Evolutionary conservation across 35 echinoderm and acorn worm species (phyloP).

Genomic region (Nesometra sesokonis): DNA sequence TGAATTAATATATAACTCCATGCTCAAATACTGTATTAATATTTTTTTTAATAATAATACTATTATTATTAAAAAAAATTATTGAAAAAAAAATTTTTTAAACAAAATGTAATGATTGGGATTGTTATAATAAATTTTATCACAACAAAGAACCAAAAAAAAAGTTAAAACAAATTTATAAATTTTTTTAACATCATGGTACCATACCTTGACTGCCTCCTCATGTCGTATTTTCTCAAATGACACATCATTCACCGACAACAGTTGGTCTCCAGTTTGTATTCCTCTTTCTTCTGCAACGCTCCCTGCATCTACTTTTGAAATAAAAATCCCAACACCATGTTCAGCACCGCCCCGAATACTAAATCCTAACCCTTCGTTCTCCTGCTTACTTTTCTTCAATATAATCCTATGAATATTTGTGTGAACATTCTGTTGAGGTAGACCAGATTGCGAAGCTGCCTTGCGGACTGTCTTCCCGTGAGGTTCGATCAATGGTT

Average conservation of each 20-base stretch:
- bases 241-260: slow-evolving; percentile 65
- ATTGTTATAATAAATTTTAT: too few species aligned
- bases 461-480: slow-evolving; percentile 47
- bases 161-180: too few species aligned
- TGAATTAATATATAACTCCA: too few species aligned
- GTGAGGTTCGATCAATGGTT: slow-evolving; percentile 45
- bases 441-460: slow-evolving; percentile 5
- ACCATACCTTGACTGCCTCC: slow-evolving; percentile 85
- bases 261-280: slow-evolving; percentile 67
- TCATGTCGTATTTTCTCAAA: slow-evolving; percentile 88
- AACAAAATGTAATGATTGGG: too few species aligned
- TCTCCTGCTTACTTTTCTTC: slow-evolving; percentile 33
- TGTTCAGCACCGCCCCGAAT: slow-evolving; percentile 82
- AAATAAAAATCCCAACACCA: slow-evolving; percentile 93
- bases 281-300: slow-evolving; percentile 61
- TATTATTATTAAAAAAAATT: too few species aligned
- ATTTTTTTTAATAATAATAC: too few species aligned
- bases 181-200: too few species aligned
- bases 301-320: slow-evolving; percentile 61
- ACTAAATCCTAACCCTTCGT: slow-evolving; percentile 62
- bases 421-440: slow-evolving; percentile 35
- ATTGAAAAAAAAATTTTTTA: too few species aligned
- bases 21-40: too few species aligned
- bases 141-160: too few species aligned
- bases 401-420: slow-evolving; percentile 66